Base-by-base conservation (phyloP, 2,888 invertebrate species). In the Agrochola litura region DNA sequence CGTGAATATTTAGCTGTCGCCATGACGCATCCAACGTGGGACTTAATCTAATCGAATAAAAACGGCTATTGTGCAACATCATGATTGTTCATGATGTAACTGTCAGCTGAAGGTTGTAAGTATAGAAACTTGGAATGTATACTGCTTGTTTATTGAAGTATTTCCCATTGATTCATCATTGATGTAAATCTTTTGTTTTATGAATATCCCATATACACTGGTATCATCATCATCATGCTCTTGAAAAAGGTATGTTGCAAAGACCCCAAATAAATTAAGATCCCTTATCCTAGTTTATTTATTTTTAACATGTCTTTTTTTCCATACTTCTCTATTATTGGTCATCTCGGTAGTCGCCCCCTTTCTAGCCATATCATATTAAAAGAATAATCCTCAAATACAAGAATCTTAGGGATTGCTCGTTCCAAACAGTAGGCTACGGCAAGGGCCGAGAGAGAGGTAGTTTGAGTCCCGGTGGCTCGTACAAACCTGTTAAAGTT, bases 21-120 rank as follows among this genome's bases (percentile, higher is more conserved):
- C 64, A 67, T 82, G 84, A 82, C 82, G 25, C 81, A 82, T 82
- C 22, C 8, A 6, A 74, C 74, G 84, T 80, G 70, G 68, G 70
- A 70, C 12, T 73, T 22, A 0, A 66, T 79, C 56, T 22, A 70
- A 79, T 58, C 61, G 2, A 61, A 80, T 84, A 49, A 65, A 69
- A 74, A 80, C 81, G 2, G 19, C 66, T 6, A 70, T 82, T 82
- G 66, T 74, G 81, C 73, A 82, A 74, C 52, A 6, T 16, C 10
- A 30, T n/a, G n/a, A n/a, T n/a, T n/a, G n/a, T n/a, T n/a, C n/a
- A n/a, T 82, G 82, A 84, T 80, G 82, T 82, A 80, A 82, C 58
- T n/a, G 54, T 5, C n/a, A 6, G n/a, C 70, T 30, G 60, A 70
- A 82, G 84, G 79, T 82, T 76, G 25, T 10, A 22, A 22, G 52